phyloP scores from a whole-genome alignment of 2,888 invertebrate genomes.

The Gibbula magus region DNA sequence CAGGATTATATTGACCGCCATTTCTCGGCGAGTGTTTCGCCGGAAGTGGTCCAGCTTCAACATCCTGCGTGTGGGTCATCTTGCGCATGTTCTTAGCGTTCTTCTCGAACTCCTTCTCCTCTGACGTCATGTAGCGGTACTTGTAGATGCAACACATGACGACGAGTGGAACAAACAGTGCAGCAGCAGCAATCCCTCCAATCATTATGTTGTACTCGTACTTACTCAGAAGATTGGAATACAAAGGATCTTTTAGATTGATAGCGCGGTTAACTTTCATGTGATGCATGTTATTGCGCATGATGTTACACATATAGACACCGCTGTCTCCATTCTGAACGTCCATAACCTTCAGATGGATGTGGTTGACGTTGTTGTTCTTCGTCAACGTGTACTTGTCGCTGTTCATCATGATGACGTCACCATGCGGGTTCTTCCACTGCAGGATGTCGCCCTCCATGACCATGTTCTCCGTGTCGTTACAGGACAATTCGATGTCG shows the following conservation, averaged over 20 bases:
- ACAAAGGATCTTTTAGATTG: slow-evolving; percentile 39
- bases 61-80: background rate
- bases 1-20: background rate
- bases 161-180: slow-evolving; percentile 43
- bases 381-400: slow-evolving; percentile 33
- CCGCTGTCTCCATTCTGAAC: slow-evolving; percentile 41
- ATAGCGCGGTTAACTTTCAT: slow-evolving; percentile 34
- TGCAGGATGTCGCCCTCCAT: slow-evolving; percentile 24
- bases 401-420: slow-evolving; percentile 9
- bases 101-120: slow-evolving; percentile 1
- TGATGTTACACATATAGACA: slow-evolving; percentile 44
- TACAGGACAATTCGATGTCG: slow-evolving; percentile 39
- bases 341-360: slow-evolving; percentile 42
- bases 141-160: slow-evolving; percentile 41
- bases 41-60: background rate
- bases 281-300: background rate
- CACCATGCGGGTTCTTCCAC: slow-evolving; percentile 15
- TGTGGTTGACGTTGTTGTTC: slow-evolving; percentile 26
- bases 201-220: slow-evolving; percentile 49
- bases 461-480: slow-evolving; percentile 31
- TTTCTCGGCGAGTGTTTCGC: background rate
- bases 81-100: background rate
- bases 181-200: slow-evolving; percentile 47
- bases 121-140: slow-evolving; percentile 42
- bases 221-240: slow-evolving; percentile 35